phyloP scores from a whole-genome alignment of 1,140 invertebrate genomes.

The Drosophila azteca region DNA sequence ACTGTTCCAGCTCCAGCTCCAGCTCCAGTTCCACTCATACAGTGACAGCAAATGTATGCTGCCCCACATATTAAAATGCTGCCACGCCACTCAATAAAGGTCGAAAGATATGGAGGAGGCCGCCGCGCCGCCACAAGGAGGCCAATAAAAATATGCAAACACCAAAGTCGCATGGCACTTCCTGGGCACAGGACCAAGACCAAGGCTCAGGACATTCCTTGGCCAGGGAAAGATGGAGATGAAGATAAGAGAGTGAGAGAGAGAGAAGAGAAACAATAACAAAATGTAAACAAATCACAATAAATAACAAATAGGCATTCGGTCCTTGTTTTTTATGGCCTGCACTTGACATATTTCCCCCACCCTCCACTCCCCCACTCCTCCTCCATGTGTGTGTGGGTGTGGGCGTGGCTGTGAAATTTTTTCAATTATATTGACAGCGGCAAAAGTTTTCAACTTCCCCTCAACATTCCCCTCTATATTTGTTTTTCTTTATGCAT shows the following conservation, averaged over 20 bases:
- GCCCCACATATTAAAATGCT: conserved; percentile 44
- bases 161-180: conserved; percentile 12
- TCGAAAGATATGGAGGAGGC: not conserved
- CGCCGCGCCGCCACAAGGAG: not conserved
- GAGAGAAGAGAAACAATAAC: not conserved
- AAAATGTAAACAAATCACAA: conserved; percentile 50
- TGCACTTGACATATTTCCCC: conserved; percentile 29
- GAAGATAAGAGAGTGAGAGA: conserved; percentile 9
- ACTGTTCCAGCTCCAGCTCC: too few relatives aligned
- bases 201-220: conserved; percentile 16
- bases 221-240: conserved; percentile 38
- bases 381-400: not conserved
- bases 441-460: conserved; percentile 14
- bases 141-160: conserved; percentile 27
- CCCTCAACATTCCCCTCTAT: not conserved
- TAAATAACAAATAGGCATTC: conserved; percentile 44
- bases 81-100: conserved; percentile 42
- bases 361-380: too few relatives aligned
- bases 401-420: conserved; percentile 33
- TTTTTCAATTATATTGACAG: conserved; percentile 50
- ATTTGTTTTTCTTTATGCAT: conserved; percentile 14
- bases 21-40: not conserved
- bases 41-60: conserved; percentile 20
- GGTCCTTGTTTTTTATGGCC: conserved; percentile 19
- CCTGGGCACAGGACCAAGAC: not conserved